These are phyloP conservation scores for Psittacus erithacus DNA, from an alignment of 2,113 vertebrate genomes.

Conservation along the genomic window DNA sequence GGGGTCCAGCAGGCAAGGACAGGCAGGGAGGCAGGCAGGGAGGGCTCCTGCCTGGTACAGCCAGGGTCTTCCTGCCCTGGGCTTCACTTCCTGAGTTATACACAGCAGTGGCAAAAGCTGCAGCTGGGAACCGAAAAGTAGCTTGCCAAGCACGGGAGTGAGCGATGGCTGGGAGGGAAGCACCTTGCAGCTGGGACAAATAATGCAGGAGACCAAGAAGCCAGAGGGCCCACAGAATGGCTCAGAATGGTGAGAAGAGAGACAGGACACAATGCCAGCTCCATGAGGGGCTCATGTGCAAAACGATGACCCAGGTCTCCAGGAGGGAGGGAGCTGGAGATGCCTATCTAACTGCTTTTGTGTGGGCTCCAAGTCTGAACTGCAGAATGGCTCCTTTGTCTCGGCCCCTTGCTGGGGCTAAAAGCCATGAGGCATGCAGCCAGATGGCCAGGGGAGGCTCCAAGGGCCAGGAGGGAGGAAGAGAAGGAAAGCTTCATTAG, in stretches of 20 bases:
- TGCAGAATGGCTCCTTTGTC: conserved; percentile 33
- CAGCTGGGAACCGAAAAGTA: neutral
- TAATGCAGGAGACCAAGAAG: neutral
- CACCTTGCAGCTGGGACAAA: neutral
- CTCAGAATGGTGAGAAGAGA: neutral
- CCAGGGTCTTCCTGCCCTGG: neutral
- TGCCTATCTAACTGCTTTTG: neutral
- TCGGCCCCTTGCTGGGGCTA: neutral
- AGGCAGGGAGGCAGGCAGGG: neutral
- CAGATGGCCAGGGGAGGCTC: conserved; percentile 1
- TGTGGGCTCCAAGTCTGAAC: neutral
- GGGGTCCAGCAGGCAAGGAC: neutral
- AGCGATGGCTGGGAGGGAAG: neutral
- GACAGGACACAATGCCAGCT: neutral
- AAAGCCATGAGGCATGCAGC: neutral
- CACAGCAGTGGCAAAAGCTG: neutral
- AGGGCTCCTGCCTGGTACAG: neutral
- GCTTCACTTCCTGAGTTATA: neutral
- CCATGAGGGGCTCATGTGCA: rapidly evolving
- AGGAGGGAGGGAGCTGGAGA: neutral
- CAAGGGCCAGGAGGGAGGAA: neutral
- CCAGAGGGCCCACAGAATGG: rapidly evolving
- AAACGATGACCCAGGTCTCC: neutral
- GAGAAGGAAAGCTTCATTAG: neutral
- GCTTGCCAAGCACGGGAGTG: neutral